Conservation (phyloP, 2,797 vertebrate species). For the Epinephelus malabaricus region DNA sequence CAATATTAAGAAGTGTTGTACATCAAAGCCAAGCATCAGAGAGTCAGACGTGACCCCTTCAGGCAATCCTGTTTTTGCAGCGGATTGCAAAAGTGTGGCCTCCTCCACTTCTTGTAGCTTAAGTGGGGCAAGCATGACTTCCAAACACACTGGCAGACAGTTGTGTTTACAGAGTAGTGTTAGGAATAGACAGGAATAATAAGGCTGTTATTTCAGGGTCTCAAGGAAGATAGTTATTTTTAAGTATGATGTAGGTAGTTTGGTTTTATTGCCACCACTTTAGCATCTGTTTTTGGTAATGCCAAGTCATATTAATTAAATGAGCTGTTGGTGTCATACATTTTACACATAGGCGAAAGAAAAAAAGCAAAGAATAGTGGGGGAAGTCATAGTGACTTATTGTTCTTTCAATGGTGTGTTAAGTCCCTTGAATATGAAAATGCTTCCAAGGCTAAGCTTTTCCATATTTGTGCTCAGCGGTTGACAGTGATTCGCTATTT, state of each 20-base stretch:
- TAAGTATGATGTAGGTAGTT: conserved; percentile 44
- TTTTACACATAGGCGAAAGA: conserved; percentile 20
- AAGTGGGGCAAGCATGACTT: conserved; percentile 47
- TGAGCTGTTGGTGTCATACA: conserved; percentile 24
- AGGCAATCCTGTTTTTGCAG: conserved; percentile 48
- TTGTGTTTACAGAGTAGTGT: conserved; percentile 53
- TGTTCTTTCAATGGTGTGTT: conserved; percentile 47
- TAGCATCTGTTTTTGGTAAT: conserved; percentile 10
- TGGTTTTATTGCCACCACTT: conserved; percentile 42
- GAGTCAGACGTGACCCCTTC: conserved; percentile 47
- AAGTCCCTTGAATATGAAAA: conserved; percentile 57
- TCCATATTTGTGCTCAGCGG: conserved; percentile 63
- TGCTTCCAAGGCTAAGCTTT: conserved; percentile 61
- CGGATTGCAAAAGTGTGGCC: conserved; percentile 49
- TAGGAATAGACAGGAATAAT: conserved; percentile 53
- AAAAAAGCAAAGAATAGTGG: conserved; percentile 13
- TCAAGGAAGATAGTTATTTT: conserved; percentile 47
- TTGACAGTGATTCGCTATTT: conserved; percentile 66
- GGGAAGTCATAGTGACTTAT: conserved; percentile 15
- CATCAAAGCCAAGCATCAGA: conserved; percentile 56
- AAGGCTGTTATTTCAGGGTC: conserved; percentile 47
- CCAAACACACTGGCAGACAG: conserved; percentile 40
- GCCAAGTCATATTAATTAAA: conserved; percentile 45
- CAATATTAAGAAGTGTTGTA: conserved; percentile 27
- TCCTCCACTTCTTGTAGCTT: conserved; percentile 34